A percentile compares a stretch with the other conserved stretches of the same genome.
Evolutionary conservation across 1,140 invertebrate species (phyloP).

Genomic region (Neomicropteryx cornuta): DNA sequence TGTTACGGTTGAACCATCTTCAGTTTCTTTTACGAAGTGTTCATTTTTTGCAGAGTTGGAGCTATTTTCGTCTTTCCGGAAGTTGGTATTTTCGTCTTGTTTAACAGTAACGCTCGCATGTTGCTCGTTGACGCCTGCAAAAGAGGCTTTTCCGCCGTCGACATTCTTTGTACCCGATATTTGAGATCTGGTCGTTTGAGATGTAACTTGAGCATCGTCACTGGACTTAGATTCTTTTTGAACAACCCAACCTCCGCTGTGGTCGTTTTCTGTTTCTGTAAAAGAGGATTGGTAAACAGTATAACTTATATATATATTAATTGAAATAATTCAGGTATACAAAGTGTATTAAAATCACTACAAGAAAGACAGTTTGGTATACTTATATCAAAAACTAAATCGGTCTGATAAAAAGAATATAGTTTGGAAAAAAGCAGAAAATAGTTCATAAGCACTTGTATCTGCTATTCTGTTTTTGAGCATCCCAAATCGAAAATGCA

Average conservation of each 20-base stretch:
- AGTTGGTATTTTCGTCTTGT: constrained; percentile 48
- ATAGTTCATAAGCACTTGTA: too few species aligned
- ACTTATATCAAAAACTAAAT: constrained; percentile 1
- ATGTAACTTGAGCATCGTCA: constrained; percentile 33
- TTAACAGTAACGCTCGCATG: constrained; percentile 43
- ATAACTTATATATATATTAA: too few species aligned
- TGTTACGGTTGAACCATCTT: constrained; percentile 33
- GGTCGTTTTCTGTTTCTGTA: constrained; percentile 35
- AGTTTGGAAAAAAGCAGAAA: too few species aligned
- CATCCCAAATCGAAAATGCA: too few species aligned
- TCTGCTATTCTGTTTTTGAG: too few species aligned
- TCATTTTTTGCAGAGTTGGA: constrained; percentile 47
- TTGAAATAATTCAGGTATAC: too few species aligned
- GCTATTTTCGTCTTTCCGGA: constrained; percentile 42
- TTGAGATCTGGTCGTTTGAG: constrained; percentile 29
- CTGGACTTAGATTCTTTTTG: constrained; percentile 31
- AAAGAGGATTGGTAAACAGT: constrained; percentile 5
- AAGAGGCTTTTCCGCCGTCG: constrained; percentile 45
- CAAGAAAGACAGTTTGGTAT: too few species aligned
- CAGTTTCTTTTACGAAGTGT: constrained; percentile 43
- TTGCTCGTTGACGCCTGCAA: constrained; percentile 46
- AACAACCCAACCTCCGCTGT: constrained; percentile 37
- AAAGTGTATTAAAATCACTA: too few species aligned
- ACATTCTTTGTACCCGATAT: constrained; percentile 44
- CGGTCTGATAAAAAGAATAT: too few species aligned